Evolutionary conservation across 92 coral and sea anemone species (phyloP), one percentile per base, ranked within the genome.

Genomic region (Porites rus): DNA sequence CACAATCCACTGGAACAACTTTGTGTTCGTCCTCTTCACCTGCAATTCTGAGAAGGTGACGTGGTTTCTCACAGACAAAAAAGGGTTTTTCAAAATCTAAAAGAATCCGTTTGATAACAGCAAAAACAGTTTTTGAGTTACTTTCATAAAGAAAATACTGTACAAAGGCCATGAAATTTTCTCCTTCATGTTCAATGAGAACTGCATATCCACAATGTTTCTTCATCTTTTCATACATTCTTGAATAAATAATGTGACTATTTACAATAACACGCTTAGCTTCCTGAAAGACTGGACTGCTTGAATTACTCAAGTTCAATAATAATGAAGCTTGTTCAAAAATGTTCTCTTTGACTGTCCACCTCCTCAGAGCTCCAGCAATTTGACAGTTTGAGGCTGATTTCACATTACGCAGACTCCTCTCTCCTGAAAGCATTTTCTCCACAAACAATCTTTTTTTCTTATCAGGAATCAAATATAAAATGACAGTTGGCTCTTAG

Each of bases 151-250:
- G 59, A 83, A 83, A 83, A 67, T 72, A 73, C 46, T 83, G 19
- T 19, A 74, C 87, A 61, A 64, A 73, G 51, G 79, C 87, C 80
- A 74, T 38, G 79, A 58, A 83, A 63, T 83, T 58, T 5, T 24
- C 80, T 14, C 31, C 51, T 61, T 50, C 62, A 25, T 73, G 74
- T n/a, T 69, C 74, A 69, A 69, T 69, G 4, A 69, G 51, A 60
- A 83, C 87, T 61, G 80, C 87, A 46, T 9, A 83, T 31, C 87
- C 80, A 51, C 71, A 72, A 22, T 74, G 87, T 75, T 83, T 83
- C 21, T 74, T 83, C 87, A 73, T 73, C 51, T 64, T 83, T 73
- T 73, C 72, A 43, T 83, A 73, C 22, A 75, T 7, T 51, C 65
- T 31, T 61, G 87, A 83, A 74, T 67, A 83, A 60, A 83, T 83